Evolutionary conservation across 2,888 invertebrate species (phyloP).

Genomic region (Epinotia demarniana): DNA sequence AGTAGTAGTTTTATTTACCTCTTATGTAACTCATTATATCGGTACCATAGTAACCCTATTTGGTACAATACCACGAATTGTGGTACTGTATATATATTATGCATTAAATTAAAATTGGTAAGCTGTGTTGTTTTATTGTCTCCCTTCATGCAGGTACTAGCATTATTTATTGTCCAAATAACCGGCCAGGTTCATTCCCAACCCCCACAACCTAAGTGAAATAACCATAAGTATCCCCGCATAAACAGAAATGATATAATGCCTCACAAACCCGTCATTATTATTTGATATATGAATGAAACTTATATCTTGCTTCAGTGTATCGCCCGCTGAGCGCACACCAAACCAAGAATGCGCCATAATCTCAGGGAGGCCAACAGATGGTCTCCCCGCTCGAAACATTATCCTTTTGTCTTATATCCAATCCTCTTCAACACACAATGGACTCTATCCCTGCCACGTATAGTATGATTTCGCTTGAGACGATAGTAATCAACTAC

Average conservation of each 20-base stretch:
- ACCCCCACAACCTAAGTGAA: slow-evolving; percentile 18
- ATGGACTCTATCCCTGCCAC: slow-evolving; percentile 51
- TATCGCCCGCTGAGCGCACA: slow-evolving; percentile 58
- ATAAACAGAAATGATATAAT: slow-evolving; percentile 30
- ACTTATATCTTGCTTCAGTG: slow-evolving; percentile 52
- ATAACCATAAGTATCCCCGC: slow-evolving; percentile 32
- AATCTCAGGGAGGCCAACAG: slow-evolving; percentile 77
- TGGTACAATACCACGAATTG: no score
- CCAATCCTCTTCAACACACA: slow-evolving; percentile 50
- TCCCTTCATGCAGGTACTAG: background rate
- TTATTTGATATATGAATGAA: slow-evolving; percentile 42
- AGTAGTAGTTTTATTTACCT: no score
- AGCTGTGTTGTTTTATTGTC: background rate
- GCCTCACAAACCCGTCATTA: slow-evolving; percentile 34
- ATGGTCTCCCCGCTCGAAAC: slow-evolving; percentile 72
- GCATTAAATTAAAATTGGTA: no score
- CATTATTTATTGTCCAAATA: background rate
- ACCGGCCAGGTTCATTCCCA: background rate
- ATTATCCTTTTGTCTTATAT: slow-evolving; percentile 77
- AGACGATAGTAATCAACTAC: slow-evolving; percentile 57
- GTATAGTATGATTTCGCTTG: slow-evolving; percentile 53
- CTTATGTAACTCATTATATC: no score
- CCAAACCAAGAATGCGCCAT: slow-evolving; percentile 69
- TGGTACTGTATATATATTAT: no score
- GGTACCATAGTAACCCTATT: no score